Conservation (phyloP, 2,888 invertebrate genomes). For the Ectemnius continuus region DNA sequence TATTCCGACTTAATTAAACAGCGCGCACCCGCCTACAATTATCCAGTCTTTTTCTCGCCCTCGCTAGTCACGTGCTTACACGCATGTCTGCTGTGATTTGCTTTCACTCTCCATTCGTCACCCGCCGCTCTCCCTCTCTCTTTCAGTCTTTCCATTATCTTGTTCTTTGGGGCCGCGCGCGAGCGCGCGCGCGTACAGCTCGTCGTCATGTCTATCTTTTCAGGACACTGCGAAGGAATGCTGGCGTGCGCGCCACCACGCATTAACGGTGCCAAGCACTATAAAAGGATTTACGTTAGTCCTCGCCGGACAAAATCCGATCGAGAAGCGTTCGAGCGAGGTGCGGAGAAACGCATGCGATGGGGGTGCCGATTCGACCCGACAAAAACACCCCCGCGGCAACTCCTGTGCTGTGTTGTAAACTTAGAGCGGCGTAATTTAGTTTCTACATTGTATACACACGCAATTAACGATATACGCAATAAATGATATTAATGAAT, state of each 20-base stretch:
- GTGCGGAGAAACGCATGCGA: background rate
- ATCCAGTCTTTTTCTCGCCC: background rate
- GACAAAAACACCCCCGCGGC: constrained; percentile 67
- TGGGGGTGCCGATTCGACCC: constrained; percentile 5
- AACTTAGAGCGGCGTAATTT: constrained; percentile 75
- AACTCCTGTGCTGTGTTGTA: constrained; percentile 78
- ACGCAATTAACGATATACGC: constrained; percentile 73
- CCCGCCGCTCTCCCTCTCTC: no score
- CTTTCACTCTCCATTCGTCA: background rate
- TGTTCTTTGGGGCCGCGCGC: no score
- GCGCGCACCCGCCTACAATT: no score
- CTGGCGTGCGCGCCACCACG: constrained; percentile 12
- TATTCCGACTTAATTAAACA: no score
- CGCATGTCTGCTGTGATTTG: constrained; percentile 22
- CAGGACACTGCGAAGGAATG: constrained; percentile 8
- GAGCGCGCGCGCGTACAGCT: no score
- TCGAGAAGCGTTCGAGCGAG: constrained; percentile 25
- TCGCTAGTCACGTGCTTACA: constrained; percentile 24
- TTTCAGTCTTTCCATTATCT: no score
- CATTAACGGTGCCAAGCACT: constrained; percentile 69
- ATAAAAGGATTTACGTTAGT: constrained; percentile 51
- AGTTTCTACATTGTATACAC: constrained; percentile 68
- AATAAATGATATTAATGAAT: constrained; percentile 70
- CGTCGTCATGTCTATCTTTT: background rate
- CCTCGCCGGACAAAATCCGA: constrained; percentile 48